A percentile compares a stretch with the other conserved stretches of the same genome.
Conservation (phyloP, 2,888 invertebrate genomes). For the Dryobota labecula region DNA sequence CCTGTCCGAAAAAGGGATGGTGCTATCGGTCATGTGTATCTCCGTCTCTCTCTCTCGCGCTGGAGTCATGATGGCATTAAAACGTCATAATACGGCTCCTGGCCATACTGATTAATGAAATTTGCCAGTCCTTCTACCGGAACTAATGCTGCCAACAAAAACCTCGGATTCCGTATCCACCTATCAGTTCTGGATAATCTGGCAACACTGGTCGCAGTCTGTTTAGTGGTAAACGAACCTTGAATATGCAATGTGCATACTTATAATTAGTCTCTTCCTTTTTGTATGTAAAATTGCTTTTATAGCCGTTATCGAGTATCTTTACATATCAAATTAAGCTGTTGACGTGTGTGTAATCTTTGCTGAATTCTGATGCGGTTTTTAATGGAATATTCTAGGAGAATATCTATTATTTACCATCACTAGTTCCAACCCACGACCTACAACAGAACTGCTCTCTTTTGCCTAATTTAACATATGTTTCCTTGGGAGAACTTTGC, state of each 20-base stretch:
- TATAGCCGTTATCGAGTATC: constrained; percentile 43
- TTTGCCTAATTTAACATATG: no score
- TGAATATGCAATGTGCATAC: constrained; percentile 51
- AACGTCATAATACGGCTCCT: no score
- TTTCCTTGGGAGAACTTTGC: no score
- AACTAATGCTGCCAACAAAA: constrained; percentile 47
- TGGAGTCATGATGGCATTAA: no score
- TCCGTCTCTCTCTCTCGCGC: no score
- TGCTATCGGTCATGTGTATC: no score
- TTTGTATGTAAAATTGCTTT: constrained; percentile 53
- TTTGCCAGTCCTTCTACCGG: background rate
- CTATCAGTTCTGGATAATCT: constrained; percentile 58
- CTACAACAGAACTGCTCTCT: no score
- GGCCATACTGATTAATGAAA: background rate
- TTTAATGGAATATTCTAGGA: no score
- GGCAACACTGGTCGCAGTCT: constrained; percentile 46
- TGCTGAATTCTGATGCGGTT: background rate
- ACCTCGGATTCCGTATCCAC: constrained; percentile 7
- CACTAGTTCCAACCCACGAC: no score
- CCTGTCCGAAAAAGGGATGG: no score
- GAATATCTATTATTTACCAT: no score
- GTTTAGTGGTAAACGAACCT: constrained; percentile 57
- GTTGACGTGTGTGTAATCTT: constrained; percentile 40
- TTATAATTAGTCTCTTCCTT: constrained; percentile 64
- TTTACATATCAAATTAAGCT: constrained; percentile 48